phyloP scores from a whole-genome alignment of 2,797 vertebrate genomes.

The Arnoldichthys spilopterus region DNA sequence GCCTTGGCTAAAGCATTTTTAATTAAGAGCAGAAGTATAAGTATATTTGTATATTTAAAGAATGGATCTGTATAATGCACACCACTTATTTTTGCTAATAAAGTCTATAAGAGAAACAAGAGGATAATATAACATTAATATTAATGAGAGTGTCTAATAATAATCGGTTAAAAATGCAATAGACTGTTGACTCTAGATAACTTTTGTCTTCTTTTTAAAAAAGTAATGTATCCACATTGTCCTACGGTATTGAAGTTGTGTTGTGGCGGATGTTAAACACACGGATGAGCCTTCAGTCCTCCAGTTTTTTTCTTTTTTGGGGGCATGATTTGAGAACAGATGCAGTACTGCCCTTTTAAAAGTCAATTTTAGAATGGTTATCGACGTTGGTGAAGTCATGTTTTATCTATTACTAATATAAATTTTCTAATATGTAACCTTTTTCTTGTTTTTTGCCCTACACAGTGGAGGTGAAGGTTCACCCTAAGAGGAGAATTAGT shows the following conservation, averaged over 20 bases:
- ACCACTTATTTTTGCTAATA: constrained; percentile 77
- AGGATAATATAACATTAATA: constrained; percentile 54
- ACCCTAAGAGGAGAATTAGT: constrained; percentile 63
- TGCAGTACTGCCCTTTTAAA: constrained; percentile 14
- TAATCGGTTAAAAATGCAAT: constrained; percentile 71
- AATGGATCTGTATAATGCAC: constrained; percentile 67
- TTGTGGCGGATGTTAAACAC: constrained; percentile 37
- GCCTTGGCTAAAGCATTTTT: constrained; percentile 69
- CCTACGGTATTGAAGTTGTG: constrained; percentile 43
- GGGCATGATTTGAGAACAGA: neutral
- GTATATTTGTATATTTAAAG: constrained; percentile 77
- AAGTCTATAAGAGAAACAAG: constrained; percentile 64
- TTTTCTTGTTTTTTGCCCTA: neutral
- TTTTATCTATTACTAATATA: constrained; percentile 11
- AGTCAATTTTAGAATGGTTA: neutral
- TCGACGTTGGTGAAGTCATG: neutral
- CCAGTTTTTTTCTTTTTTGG: constrained; percentile 25
- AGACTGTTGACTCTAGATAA: constrained; percentile 61
- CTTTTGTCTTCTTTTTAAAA: constrained; percentile 56
- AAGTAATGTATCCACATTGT: constrained; percentile 44
- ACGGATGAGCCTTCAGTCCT: constrained; percentile 57
- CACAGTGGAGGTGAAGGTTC: constrained; percentile 64
- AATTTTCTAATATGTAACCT: neutral
- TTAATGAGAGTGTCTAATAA: constrained; percentile 61
- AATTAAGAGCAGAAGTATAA: constrained; percentile 68